Percentiles rank a stretch among this genome's conserved stretches.
Conservation (phyloP, 2,113 vertebrate genomes). For the Empidonax alnorum region DNA sequence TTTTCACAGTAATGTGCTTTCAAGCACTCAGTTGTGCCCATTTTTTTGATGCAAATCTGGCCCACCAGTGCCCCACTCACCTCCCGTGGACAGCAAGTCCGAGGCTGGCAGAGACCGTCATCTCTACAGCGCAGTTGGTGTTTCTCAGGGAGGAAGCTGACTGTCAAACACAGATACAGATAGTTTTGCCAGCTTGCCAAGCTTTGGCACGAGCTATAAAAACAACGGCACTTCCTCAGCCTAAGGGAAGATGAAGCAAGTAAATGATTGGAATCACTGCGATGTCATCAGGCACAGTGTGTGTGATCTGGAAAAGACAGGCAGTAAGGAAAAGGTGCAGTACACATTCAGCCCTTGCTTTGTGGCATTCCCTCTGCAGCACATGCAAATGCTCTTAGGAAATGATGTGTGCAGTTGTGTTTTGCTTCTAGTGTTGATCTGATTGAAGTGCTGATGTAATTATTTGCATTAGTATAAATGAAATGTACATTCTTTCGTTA, state of each 20-base stretch:
- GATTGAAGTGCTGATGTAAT: not conserved
- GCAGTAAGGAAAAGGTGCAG: not conserved
- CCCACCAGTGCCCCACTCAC: not conserved
- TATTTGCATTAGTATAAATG: not conserved
- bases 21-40: not conserved
- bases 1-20: conserved; percentile 13
- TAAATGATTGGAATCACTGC: not conserved
- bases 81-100: not conserved
- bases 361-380: not conserved
- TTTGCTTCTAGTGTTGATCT: not conserved
- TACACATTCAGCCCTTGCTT: not conserved
- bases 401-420: not conserved
- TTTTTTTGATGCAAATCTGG: not conserved
- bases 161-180: not conserved
- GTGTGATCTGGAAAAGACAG: not conserved
- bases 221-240: conserved; percentile 8
- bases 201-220: conserved; percentile 6
- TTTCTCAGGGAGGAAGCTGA: conserved; percentile 45
- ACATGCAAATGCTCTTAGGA: not conserved
- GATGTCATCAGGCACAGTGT: not conserved
- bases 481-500: not conserved
- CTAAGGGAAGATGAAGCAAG: conserved; percentile 16
- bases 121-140: not conserved
- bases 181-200: conserved; percentile 35
- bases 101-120: conserved; percentile 3